phyloP scores from a whole-genome alignment of 2,888 invertebrate species.

The Netelia melanura region DNA sequence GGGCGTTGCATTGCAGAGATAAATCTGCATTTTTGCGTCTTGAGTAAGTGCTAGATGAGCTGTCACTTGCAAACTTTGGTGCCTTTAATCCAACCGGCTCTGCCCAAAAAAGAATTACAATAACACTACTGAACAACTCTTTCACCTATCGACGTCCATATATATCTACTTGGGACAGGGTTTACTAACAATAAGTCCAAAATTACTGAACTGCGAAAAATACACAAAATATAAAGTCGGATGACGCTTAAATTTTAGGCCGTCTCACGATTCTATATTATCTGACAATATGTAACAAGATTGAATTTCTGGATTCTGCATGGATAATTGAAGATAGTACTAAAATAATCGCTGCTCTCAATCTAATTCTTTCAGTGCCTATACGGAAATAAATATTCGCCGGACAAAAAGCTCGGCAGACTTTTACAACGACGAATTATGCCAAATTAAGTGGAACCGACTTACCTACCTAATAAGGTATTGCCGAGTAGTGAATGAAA shows the following conservation, averaged over 20 bases:
- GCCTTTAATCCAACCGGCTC: conserved; percentile 87
- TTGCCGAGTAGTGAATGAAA: too few relatives aligned
- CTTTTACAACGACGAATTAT: not conserved
- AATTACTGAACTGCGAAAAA: not conserved
- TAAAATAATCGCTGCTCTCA: conserved; percentile 85
- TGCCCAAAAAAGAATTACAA: conserved; percentile 71
- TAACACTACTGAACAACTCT: conserved; percentile 25
- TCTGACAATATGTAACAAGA: conserved; percentile 85
- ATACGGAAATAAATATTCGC: conserved; percentile 10
- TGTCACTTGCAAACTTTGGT: conserved; percentile 87
- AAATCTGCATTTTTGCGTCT: conserved; percentile 81
- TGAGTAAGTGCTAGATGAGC: conserved; percentile 79
- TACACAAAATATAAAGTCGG: not conserved
- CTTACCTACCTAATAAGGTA: conserved; percentile 1
- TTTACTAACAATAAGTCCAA: not conserved
- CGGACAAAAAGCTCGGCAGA: not conserved
- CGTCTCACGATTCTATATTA: conserved; percentile 85
- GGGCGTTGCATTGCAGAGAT: conserved; percentile 89
- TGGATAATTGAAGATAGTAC: conserved; percentile 72
- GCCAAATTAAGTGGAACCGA: conserved; percentile 54
- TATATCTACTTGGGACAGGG: conserved; percentile 61
- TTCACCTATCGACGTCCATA: not conserved
- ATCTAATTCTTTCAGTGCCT: conserved; percentile 87
- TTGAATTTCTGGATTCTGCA: conserved; percentile 50
- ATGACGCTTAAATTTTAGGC: conserved; percentile 36